phyloP scores from a whole-genome alignment of 2,888 invertebrate species.

The Bursaphelenchus okinawaensis region DNA sequence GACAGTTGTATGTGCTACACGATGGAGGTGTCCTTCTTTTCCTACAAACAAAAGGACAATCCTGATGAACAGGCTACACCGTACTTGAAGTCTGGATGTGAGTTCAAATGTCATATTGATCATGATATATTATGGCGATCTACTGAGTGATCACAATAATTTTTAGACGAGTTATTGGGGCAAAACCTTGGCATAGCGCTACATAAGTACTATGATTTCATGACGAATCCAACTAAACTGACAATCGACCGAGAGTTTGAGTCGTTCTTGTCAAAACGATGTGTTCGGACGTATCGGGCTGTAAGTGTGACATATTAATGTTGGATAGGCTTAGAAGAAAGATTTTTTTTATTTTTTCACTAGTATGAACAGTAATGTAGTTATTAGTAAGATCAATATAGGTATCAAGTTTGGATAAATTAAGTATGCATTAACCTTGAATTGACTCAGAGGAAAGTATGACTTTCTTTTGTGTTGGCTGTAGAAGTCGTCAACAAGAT shows the following conservation, averaged over 20 bases:
- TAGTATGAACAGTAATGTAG: too few species aligned
- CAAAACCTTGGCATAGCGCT: constrained; percentile 29
- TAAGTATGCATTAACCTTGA: too few species aligned
- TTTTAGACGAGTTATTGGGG: constrained; percentile 24
- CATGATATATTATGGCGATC: neutral
- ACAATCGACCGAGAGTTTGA: constrained; percentile 30
- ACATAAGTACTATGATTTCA: constrained; percentile 27
- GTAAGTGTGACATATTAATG: too few species aligned
- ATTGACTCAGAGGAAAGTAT: neutral
- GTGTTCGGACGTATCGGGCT: neutral
- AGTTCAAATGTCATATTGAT: constrained; percentile 3
- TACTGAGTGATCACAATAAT: neutral
- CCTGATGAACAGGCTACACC: constrained; percentile 31
- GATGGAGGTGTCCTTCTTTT: constrained; percentile 48
- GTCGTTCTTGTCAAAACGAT: constrained; percentile 13
- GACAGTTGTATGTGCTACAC: constrained; percentile 44
- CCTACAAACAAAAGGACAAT: constrained; percentile 37
- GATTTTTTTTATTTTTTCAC: too few species aligned
- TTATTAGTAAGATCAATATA: too few species aligned
- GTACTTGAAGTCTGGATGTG: constrained; percentile 45
- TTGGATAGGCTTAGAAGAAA: too few species aligned
- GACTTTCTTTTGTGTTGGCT: neutral
- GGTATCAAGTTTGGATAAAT: too few species aligned
- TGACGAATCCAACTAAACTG: constrained; percentile 22
- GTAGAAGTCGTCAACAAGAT: neutral